These are phyloP conservation scores for Scaeva pyrastri DNA, from an alignment of 2,888 invertebrate species.

Conservation along the genomic window DNA sequence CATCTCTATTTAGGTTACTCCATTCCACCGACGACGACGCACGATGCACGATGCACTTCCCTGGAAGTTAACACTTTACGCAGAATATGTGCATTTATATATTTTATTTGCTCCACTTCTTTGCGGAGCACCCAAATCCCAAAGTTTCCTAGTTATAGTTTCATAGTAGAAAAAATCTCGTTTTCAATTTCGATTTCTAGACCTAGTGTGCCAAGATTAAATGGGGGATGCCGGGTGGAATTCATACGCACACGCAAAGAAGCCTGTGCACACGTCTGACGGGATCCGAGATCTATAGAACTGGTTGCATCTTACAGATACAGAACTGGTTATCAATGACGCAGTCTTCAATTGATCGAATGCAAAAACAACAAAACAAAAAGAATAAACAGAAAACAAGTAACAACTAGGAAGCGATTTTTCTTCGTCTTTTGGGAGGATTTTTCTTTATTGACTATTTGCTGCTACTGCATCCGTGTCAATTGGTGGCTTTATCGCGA, in stretches of 20 bases:
- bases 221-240: constrained; percentile 63
- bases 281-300: constrained; percentile 44
- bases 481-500: constrained; percentile 45
- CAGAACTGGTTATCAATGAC: constrained; percentile 36
- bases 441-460: constrained; percentile 8
- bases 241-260: constrained; percentile 45
- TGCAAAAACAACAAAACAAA: neutral
- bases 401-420: constrained; percentile 51
- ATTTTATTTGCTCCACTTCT: constrained; percentile 21
- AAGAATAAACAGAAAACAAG: constrained; percentile 32
- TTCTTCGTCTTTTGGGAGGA: constrained; percentile 48
- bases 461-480: constrained; percentile 55
- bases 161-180: constrained; percentile 45
- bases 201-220: constrained; percentile 40
- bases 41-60: constrained; percentile 43
- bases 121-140: neutral
- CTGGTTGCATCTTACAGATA: constrained; percentile 43
- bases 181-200: constrained; percentile 74
- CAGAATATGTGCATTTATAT: constrained; percentile 4
- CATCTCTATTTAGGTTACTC: constrained; percentile 53
- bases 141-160: constrained; percentile 4
- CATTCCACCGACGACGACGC: no score
- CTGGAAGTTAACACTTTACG: constrained; percentile 59
- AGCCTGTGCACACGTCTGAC: neutral
- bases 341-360: constrained; percentile 8